These are phyloP conservation scores for Decapterus maruadsi DNA, from an alignment of 2,797 vertebrate species.

Conservation along the genomic window DNA sequence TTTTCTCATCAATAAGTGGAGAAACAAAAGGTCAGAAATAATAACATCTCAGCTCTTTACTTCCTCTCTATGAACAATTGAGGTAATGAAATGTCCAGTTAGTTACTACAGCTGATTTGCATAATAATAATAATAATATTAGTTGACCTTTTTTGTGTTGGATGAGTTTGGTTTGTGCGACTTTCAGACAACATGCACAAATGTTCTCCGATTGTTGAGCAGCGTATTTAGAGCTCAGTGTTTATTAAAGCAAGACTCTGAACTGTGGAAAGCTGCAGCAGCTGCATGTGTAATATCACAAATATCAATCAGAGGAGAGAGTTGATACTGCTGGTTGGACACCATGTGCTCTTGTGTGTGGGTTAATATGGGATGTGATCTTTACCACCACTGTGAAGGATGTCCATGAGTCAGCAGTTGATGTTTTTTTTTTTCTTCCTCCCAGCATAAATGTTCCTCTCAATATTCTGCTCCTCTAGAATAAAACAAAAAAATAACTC, in stretches of 20 bases:
- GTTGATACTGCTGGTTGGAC: too few relatives aligned
- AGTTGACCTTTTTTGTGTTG: slow-evolving; percentile 67
- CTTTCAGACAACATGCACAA: slow-evolving; percentile 46
- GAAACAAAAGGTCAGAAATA: slow-evolving; percentile 25
- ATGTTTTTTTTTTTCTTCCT: neutral
- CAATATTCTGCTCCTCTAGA: neutral
- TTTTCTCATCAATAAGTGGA: slow-evolving; percentile 10
- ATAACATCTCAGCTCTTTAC: slow-evolving; percentile 7
- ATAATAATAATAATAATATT: slow-evolving; percentile 62
- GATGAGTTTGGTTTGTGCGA: slow-evolving; percentile 66
- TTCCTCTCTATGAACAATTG: slow-evolving; percentile 27
- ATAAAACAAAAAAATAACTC: neutral
- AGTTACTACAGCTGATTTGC: slow-evolving; percentile 63
- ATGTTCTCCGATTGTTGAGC: slow-evolving; percentile 49
- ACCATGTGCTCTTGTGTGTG: neutral
- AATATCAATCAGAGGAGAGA: too few relatives aligned
- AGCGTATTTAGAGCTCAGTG: slow-evolving; percentile 35
- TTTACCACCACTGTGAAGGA: neutral
- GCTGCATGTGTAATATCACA: too few relatives aligned
- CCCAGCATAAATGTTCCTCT: neutral
- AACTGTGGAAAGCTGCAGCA: too few relatives aligned
- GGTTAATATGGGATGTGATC: neutral
- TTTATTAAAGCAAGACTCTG: slow-evolving; percentile 55
- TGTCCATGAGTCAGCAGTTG: slow-evolving; percentile 20
- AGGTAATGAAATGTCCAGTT: slow-evolving; percentile 55